Evolutionary conservation across 2,888 invertebrate species (phyloP).

Genomic region (Byasa hedistus): DNA sequence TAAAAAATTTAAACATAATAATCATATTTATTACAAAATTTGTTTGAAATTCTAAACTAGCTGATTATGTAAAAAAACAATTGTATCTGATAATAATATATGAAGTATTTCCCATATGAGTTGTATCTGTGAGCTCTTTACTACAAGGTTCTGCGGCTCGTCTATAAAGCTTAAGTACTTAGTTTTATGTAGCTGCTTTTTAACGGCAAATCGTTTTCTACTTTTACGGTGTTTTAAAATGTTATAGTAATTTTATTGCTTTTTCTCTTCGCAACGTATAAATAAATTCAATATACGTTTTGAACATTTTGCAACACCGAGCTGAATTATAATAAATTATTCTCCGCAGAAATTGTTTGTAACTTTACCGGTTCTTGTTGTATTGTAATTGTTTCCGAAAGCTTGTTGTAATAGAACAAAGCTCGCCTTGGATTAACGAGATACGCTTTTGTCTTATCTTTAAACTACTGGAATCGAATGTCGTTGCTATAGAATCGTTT

Average conservation of each 20-base stretch:
- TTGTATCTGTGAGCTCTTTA: no score
- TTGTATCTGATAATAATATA: no score
- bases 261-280: neutral
- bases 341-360: neutral
- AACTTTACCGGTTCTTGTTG: neutral
- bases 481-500: neutral
- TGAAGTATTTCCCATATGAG: no score
- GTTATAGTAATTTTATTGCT: neutral
- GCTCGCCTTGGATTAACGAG: neutral
- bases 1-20: no score
- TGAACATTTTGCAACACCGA: no score
- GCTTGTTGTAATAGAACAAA: neutral
- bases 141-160: no score
- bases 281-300: neutral
- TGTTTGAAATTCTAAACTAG: no score
- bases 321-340: neutral
- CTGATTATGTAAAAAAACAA: no score
- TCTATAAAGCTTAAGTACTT: no score
- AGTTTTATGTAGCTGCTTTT: no score
- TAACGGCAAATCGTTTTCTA: no score
- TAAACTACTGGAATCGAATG: conserved; percentile 1
- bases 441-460: conserved; percentile 8
- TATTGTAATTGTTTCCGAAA: conserved; percentile 1
- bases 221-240: neutral
- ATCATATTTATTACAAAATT: no score